Evolutionary conservation across 2,888 invertebrate genomes (phyloP).

Genomic region (Tenthredo amoena): DNA sequence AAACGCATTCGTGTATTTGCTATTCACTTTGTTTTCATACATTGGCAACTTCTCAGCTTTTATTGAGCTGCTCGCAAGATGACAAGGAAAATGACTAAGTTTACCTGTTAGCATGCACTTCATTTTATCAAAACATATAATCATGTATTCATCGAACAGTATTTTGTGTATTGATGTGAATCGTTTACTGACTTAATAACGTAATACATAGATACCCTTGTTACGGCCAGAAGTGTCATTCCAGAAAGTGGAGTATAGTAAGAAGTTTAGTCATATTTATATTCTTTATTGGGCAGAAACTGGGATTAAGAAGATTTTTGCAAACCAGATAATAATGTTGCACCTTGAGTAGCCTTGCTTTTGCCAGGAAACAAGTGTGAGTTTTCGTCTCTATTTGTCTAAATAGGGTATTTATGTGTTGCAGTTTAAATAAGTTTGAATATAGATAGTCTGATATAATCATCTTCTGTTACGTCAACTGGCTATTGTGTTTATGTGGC

Average conservation of each 20-base stretch:
- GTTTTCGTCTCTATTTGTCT: not conserved
- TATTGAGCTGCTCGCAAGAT: not conserved
- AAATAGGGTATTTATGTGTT: conserved; percentile 11
- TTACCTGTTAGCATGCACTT: not conserved
- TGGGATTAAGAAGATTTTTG: not conserved
- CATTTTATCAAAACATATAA: not conserved
- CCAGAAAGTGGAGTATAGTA: not conserved
- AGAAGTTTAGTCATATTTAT: not conserved
- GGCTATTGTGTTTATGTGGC: not conserved
- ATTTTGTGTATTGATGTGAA: not conserved
- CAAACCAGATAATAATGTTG: not conserved
- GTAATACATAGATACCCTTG: conserved; percentile 1
- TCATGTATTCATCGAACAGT: not conserved
- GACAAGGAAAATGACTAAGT: not conserved
- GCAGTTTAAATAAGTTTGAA: not conserved
- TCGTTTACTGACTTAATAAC: not conserved
- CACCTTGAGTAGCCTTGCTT: not conserved
- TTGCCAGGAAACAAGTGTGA: not conserved
- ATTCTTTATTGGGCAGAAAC: not conserved
- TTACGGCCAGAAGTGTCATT: not conserved
- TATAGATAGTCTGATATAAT: not conserved
- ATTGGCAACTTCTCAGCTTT: not conserved
- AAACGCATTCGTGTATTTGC: conserved; percentile 1
- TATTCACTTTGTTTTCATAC: not conserved
- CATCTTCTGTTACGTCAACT: not conserved